Conservation (phyloP, 1,140 invertebrate species). For the Dreissena rostriformis region DNA sequence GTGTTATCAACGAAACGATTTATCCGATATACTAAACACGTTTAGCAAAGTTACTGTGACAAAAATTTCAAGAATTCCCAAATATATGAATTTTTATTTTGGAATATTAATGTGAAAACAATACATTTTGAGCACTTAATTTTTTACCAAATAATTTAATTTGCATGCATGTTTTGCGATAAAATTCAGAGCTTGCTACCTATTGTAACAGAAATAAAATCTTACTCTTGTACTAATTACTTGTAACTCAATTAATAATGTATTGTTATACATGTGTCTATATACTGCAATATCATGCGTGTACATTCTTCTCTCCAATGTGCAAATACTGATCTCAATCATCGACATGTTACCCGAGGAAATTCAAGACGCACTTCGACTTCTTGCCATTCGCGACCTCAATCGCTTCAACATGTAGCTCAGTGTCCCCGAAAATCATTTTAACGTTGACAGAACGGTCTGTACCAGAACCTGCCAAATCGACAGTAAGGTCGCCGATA, state of each 20-base stretch:
- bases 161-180: too few species aligned
- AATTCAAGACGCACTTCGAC: neutral
- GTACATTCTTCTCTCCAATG: neutral
- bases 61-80: too few species aligned
- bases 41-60: too few species aligned
- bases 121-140: too few species aligned
- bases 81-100: too few species aligned
- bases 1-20: too few species aligned
- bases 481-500: conserved; percentile 15
- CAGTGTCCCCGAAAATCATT: conserved; percentile 47
- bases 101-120: too few species aligned
- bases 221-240: neutral
- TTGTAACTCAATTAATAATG: too few species aligned
- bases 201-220: neutral
- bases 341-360: neutral
- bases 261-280: too few species aligned
- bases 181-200: too few species aligned
- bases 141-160: too few species aligned
- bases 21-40: too few species aligned
- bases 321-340: neutral
- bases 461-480: conserved; percentile 24
- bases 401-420: conserved; percentile 16
- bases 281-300: neutral
- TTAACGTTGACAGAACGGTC: conserved; percentile 12
- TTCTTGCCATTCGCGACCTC: conserved; percentile 22